Evolutionary conservation across 2,888 invertebrate genomes (phyloP).

Genomic region (Pterobdella sp.): DNA sequence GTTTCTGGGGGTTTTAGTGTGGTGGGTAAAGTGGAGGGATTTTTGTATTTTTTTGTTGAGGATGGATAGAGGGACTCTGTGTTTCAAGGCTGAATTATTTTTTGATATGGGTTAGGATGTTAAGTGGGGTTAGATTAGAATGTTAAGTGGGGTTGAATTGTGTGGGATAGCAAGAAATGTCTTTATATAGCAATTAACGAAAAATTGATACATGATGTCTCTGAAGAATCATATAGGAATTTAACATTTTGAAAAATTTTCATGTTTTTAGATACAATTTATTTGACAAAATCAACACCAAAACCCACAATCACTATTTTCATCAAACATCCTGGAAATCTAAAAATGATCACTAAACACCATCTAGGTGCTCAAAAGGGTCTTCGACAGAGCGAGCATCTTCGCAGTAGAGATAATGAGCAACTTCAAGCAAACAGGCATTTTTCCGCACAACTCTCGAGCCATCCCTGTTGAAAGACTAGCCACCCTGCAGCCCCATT

Average conservation of each 20-base stretch:
- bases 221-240: too few relatives aligned
- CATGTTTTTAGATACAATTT: too few relatives aligned
- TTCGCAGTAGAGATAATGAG: conserved; percentile 32
- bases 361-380: conserved; percentile 14
- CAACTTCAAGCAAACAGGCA: conserved; percentile 35
- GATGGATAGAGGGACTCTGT: neutral
- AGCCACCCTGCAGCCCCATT: conserved; percentile 12
- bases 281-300: too few relatives aligned
- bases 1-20: neutral
- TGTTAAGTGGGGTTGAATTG: too few relatives aligned
- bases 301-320: neutral
- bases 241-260: too few relatives aligned
- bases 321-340: neutral
- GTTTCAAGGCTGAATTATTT: too few relatives aligned
- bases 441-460: conserved; percentile 37
- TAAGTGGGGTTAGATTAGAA: neutral
- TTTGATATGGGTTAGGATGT: neutral
- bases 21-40: too few relatives aligned
- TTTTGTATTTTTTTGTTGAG: neutral
- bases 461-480: conserved; percentile 36
- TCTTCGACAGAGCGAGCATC: conserved; percentile 2
- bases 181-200: too few relatives aligned
- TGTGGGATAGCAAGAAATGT: too few relatives aligned
- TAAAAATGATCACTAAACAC: too few relatives aligned
- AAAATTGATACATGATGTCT: too few relatives aligned